These are phyloP conservation scores for Apodemia zela DNA, from an alignment of 2,888 invertebrate genomes.

Conservation along the genomic window DNA sequence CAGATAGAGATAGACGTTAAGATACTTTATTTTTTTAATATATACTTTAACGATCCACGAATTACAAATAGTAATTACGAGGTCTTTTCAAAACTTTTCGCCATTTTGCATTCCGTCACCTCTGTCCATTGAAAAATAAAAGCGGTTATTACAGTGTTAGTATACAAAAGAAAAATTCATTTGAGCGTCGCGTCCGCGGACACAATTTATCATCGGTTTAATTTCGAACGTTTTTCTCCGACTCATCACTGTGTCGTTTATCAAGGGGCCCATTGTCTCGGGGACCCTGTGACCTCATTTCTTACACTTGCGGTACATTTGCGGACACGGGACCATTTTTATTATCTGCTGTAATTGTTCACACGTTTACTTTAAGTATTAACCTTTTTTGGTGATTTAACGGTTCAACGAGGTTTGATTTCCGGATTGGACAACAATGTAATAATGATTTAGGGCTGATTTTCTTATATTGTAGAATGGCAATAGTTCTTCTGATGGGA, in stretches of 20 bases:
- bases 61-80: neutral
- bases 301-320: conserved; percentile 16
- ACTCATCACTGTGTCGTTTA: conserved; percentile 64
- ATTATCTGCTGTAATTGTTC: conserved; percentile 7
- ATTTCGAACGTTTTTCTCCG: conserved; percentile 50
- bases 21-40: too few relatives aligned
- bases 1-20: too few relatives aligned
- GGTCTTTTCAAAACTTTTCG: neutral
- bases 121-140: conserved; percentile 16
- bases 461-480: too few relatives aligned
- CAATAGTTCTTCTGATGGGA: too few relatives aligned
- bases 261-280: conserved; percentile 60
- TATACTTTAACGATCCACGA: neutral
- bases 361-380: neutral
- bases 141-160: conserved; percentile 8
- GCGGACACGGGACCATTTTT: neutral
- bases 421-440: too few relatives aligned
- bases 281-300: conserved; percentile 14
- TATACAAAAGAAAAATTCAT: conserved; percentile 12
- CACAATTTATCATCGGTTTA: conserved; percentile 58
- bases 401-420: too few relatives aligned
- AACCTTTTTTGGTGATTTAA: too few relatives aligned
- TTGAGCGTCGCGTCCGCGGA: neutral
- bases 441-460: too few relatives aligned
- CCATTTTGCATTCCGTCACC: conserved; percentile 8